Evolutionary conservation across 2,888 invertebrate genomes (phyloP), one percentile per base, ranked within the genome.

Genomic region (Cheilosia vernalis): DNA sequence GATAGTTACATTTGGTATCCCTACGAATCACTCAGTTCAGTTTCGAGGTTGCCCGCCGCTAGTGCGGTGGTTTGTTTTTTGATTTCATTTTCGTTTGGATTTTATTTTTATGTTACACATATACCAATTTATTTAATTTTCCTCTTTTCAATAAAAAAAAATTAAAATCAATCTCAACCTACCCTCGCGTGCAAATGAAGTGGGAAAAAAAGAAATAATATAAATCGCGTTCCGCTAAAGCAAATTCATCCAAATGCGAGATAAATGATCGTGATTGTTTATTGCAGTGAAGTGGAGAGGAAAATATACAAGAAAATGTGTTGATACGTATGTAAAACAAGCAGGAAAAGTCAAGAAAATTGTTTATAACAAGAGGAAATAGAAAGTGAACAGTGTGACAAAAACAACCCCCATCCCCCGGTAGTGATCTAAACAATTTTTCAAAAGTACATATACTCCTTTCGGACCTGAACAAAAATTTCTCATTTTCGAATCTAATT

Each of bases 31-130:
- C 40, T 85, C 72, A 85, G 76, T 85, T 85, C 51, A 85, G 85
- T 85, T 85, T 81, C 85, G 81, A 77, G 85, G 85, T 85, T 85
- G 81, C 61, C 85, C 85, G 81, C 85, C 85, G 76, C 81, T 55
- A 81, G 85, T 77, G 85, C 85, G 85, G 85, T 85, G 85, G 85
- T 85, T 85, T 70, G 37, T 37, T 85, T 84, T 83, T 85, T 76
- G 72, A 76, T 85, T 85, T 85, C 67, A 81, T 85, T 81, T 83
- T 72, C 66, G 78, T 78, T 83, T 81, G 53, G 53, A 53, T 55
- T 81, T 56, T 58, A 42, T 24, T 55, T 60, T 77, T 61, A 53
- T 49, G 53, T 73, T 53, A 13, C 72, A 37, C 24, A 33, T 17
- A 13, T 15, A 49, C 37, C 70, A 47, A 60, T 51, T 53, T 30